phyloP scores from a whole-genome alignment of 2,888 invertebrate species.

The Parnassius glacialis region DNA sequence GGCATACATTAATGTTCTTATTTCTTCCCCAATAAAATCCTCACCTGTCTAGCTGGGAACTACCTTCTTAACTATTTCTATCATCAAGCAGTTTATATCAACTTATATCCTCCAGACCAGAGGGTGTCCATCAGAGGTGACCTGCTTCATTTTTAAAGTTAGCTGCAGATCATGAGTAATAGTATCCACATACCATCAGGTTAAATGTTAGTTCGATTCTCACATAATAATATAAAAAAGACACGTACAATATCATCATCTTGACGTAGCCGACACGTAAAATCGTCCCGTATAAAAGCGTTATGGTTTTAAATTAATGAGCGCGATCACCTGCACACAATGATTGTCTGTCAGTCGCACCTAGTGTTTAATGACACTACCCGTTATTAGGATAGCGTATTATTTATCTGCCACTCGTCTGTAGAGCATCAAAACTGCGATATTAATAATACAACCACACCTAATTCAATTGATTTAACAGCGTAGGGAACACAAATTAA shows the following conservation, averaged over 20 bases:
- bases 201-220: no score
- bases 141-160: no score
- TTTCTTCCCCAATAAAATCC: no score
- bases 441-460: conserved; percentile 1
- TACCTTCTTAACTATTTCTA: no score
- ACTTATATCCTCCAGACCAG: no score
- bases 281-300: conserved; percentile 25
- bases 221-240: no score
- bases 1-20: no score
- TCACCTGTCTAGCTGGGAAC: no score
- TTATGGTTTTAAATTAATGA: conserved; percentile 23
- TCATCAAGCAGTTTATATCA: no score
- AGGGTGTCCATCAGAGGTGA: no score
- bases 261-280: conserved; percentile 27
- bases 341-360: conserved; percentile 35
- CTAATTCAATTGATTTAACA: conserved; percentile 10
- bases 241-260: not conserved
- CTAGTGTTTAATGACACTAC: conserved; percentile 28
- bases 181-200: no score
- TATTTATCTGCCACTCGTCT: conserved; percentile 19
- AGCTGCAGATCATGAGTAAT: no score
- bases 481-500: not conserved
- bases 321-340: conserved; percentile 32
- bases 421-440: conserved; percentile 16
- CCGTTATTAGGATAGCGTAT: conserved; percentile 24